phyloP scores from a whole-genome alignment of 1,140 invertebrate species.

The Drosophila novamexicana region DNA sequence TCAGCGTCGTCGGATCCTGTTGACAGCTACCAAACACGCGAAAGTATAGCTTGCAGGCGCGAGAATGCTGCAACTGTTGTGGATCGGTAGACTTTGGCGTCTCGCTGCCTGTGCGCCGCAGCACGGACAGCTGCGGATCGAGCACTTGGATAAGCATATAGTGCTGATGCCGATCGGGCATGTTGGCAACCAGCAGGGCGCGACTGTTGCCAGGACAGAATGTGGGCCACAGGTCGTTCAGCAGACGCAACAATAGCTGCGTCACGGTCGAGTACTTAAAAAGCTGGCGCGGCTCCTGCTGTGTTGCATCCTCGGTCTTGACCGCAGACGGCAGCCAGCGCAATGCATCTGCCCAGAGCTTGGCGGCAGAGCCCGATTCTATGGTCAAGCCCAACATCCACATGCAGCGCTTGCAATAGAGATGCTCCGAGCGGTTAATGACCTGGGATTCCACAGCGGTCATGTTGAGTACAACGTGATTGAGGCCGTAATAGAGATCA shows the following conservation, averaged over 20 bases:
- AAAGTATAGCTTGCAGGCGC: constrained; percentile 61
- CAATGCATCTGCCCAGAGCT: constrained; percentile 71
- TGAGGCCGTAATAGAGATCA: constrained; percentile 72
- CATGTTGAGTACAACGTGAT: constrained; percentile 62
- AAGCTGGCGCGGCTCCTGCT: constrained; percentile 30
- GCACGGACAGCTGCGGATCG: constrained; percentile 59
- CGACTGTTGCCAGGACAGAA: constrained; percentile 43
- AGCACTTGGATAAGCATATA: constrained; percentile 69
- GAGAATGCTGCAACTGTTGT: constrained; percentile 32
- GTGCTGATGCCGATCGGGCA: constrained; percentile 53
- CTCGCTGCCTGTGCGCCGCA: constrained; percentile 40
- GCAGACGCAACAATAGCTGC: constrained; percentile 51
- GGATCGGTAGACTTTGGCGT: neutral
- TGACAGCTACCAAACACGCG: constrained; percentile 24
- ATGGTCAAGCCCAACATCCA: constrained; percentile 53
- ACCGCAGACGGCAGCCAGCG: constrained; percentile 7
- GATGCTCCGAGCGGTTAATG: constrained; percentile 34
- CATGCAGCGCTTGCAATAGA: constrained; percentile 73
- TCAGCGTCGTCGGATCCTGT: constrained; percentile 7
- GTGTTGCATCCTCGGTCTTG: too few species aligned
- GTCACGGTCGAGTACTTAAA: constrained; percentile 53
- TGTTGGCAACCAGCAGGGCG: constrained; percentile 41
- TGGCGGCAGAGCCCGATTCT: constrained; percentile 51
- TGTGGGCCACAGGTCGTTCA: constrained; percentile 48
- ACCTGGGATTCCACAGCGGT: constrained; percentile 5